A percentile compares a stretch with the other conserved stretches of the same genome.
These are phyloP conservation scores for Eulemur rufifrons DNA, from an alignment of 2,113 vertebrate genomes.

Conservation along the genomic window DNA sequence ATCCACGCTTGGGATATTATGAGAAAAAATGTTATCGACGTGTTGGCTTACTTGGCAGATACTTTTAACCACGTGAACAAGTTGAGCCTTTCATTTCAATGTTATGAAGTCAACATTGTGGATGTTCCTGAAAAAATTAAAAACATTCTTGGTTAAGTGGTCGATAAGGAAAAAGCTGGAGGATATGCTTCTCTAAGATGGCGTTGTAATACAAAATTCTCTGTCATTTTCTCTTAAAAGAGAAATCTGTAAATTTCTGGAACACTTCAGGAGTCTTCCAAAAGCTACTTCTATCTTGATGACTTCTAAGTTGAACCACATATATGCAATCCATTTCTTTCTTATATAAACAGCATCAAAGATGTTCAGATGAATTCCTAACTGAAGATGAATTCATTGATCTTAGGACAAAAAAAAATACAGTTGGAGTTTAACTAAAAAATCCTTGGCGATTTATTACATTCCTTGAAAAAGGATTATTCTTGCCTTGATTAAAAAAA, in stretches of 20 bases:
- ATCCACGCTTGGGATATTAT: background rate
- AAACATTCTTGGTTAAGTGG: background rate
- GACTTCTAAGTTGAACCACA: background rate
- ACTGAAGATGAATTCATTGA: slow-evolving; percentile 31
- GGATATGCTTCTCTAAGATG: background rate
- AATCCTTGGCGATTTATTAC: background rate
- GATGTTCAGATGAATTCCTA: slow-evolving; percentile 12
- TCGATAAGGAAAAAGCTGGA: background rate
- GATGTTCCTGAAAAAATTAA: background rate
- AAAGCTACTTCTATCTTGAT: background rate
- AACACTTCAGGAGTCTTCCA: slow-evolving; percentile 25
- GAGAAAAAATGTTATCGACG: background rate
- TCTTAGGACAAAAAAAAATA: background rate
- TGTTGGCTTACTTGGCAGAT: background rate
- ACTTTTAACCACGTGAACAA: background rate
- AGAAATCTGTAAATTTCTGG: slow-evolving; percentile 29
- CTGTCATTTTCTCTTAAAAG: slow-evolving; percentile 15
- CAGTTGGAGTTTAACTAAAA: background rate
- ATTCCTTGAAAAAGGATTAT: slow-evolving; percentile 17
- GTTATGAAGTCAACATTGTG: background rate
- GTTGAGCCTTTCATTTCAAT: background rate
- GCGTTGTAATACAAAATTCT: slow-evolving; percentile 16
- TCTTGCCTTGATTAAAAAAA: background rate
- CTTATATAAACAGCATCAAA: slow-evolving; percentile 28
- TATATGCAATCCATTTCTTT: background rate